phyloP scores from a whole-genome alignment of 2,797 vertebrate genomes.

The Enteromius radiatus region DNA sequence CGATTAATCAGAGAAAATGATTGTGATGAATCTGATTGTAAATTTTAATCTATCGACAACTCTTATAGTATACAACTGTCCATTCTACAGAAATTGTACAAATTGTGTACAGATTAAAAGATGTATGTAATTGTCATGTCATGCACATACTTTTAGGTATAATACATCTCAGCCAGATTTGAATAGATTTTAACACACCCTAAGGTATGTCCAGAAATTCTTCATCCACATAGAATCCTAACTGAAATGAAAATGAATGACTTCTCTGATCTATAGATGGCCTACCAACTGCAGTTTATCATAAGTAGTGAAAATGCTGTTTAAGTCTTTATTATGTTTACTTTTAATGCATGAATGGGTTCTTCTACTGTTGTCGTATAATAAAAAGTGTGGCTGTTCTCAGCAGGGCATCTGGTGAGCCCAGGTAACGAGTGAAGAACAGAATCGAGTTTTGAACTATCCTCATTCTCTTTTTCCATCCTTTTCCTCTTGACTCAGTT shows the following conservation, averaged over 20 bases:
- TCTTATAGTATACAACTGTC: background rate
- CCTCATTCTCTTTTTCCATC: background rate
- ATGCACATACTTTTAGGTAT: background rate
- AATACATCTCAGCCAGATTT: background rate
- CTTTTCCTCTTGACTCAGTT: constrained; percentile 3
- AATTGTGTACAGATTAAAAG: background rate
- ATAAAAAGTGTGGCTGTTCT: background rate
- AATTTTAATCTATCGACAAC: too few species aligned
- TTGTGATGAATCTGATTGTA: too few species aligned
- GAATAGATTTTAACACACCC: background rate
- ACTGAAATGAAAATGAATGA: background rate
- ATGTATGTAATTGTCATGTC: background rate
- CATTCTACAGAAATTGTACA: background rate
- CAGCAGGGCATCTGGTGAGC: background rate
- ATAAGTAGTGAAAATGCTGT: background rate
- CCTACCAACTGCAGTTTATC: background rate
- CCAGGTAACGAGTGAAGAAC: constrained; percentile 6
- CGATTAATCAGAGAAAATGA: too few species aligned
- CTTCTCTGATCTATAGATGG: background rate
- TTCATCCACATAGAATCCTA: background rate
- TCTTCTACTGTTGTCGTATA: background rate
- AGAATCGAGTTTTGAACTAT: background rate
- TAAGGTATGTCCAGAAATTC: background rate
- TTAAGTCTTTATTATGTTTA: background rate
- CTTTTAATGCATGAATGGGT: background rate